Evolutionary conservation across 2,888 invertebrate genomes (phyloP).

Genomic region (Ceramica pisi): DNA sequence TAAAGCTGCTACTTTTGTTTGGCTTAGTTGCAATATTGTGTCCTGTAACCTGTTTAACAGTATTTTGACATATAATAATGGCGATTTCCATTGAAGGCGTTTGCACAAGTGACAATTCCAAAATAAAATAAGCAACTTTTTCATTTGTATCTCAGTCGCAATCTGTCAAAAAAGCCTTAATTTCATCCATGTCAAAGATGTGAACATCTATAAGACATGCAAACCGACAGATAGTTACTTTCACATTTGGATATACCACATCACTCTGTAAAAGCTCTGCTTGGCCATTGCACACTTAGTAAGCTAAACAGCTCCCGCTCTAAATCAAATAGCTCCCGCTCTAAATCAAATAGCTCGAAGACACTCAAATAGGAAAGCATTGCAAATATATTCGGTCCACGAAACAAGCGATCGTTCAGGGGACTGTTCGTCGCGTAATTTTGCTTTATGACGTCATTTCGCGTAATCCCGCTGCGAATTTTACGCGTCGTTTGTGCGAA

Average conservation of each 20-base stretch:
- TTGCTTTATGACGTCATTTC: conserved; percentile 76
- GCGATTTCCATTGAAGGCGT: not conserved
- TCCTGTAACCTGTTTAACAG: not conserved
- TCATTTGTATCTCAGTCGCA: too few relatives aligned
- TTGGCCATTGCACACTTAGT: conserved; percentile 6
- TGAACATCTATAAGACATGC: too few relatives aligned
- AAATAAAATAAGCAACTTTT: too few relatives aligned
- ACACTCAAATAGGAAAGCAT: conserved; percentile 50
- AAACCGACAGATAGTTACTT: too few relatives aligned
- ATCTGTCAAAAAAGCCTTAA: too few relatives aligned
- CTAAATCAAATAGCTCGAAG: conserved; percentile 41
- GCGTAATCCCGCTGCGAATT: conserved; percentile 74
- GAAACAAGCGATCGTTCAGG: conserved; percentile 62
- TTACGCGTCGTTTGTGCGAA: conserved; percentile 74
- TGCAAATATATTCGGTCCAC: conserved; percentile 61
- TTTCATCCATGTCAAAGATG: too few relatives aligned
- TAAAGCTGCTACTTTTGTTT: not conserved
- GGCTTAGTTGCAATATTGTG: too few relatives aligned
- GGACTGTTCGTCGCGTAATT: conserved; percentile 72
- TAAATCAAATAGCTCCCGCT: conserved; percentile 42
- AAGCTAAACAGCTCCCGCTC: conserved; percentile 25
- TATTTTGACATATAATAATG: too few relatives aligned
- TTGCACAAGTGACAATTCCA: too few relatives aligned
- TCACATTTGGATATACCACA: not conserved
- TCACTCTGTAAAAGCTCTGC: not conserved